Base-by-base conservation (phyloP, 2,113 vertebrate species). In the Crocuta crocuta region DNA sequence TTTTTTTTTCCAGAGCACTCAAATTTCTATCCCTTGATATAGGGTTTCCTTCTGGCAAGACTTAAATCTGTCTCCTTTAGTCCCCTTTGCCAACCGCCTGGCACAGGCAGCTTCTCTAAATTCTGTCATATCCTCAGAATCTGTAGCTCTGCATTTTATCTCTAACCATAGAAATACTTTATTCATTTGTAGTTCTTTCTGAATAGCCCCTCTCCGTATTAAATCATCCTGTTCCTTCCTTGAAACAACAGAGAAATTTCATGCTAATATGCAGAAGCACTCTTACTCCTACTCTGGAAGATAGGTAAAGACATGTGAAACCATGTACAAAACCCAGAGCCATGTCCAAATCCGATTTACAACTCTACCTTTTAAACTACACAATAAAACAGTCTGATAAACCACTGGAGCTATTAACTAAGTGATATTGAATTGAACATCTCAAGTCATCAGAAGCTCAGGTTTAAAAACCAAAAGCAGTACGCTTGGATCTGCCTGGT, bases 41-140 rank as follows among this genome's bases (percentile, higher is more conserved):
- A 97, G 70, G 28, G 78, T 91, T 98, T 98, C 96, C 92, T 98
- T 94, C 95, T 98, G 97, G 85, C 39, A 95, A 98, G 76, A 35
- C 95, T 96, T 95, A 94, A 89, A 98, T 98, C 97, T 94, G 83
- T 91, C 89, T 28, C 65, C 96, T 96, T 89, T 4, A 89, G 88
- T 91, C 89, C 39, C 9, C 96, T 91, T 97, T 97, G 96, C 97
- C 97, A 98, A 74, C 71, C 86, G 96, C 82, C 91, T 94, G 80
- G 84, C 89, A 96, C 21, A 86, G 53, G 65, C 94, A 35, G 82
- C 79, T 55, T 94, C 97, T 93, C 50, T 68, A 98, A 97, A 97
- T 97, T 79, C 89, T 97, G 76, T 89, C 92, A 66, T 70, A 65
- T 48, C 92, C 92, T 95, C 66, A 83, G 97, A 98, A 97, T 24